Conservation (phyloP, 2,113 vertebrate genomes). For the Dasyprocta punctata region DNA sequence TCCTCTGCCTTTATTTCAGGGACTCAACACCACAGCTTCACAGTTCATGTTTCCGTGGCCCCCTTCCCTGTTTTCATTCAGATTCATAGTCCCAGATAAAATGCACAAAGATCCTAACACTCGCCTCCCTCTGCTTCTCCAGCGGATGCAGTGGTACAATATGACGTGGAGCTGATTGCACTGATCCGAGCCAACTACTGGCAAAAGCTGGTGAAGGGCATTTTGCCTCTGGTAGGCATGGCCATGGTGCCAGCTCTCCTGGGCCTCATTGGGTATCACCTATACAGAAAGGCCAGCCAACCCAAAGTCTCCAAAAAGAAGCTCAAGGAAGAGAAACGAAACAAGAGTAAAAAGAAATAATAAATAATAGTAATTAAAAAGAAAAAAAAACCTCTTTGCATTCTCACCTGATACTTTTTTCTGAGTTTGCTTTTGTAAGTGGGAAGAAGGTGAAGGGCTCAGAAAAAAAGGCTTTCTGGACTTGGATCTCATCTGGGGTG, state of each 20-base stretch:
- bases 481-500: neutral
- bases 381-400: conserved; percentile 45
- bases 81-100: neutral
- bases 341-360: conserved; percentile 92
- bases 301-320: conserved; percentile 94
- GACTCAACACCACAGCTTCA: neutral
- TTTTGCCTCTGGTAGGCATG: conserved; percentile 92
- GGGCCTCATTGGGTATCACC: conserved; percentile 94
- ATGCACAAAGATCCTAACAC: conserved; percentile 43
- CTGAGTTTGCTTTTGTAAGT: neutral
- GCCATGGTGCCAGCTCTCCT: conserved; percentile 93
- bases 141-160: conserved; percentile 93
- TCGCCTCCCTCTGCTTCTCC: conserved; percentile 42
- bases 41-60: neutral
- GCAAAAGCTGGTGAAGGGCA: conserved; percentile 93
- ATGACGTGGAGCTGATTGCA: conserved; percentile 95
- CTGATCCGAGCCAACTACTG: conserved; percentile 91
- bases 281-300: conserved; percentile 92
- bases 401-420: neutral
- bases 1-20: conserved; percentile 14
- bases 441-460: neutral
- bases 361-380: conserved; percentile 29
- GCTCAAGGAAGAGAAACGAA: conserved; percentile 95
- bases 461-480: neutral
- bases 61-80: neutral